A percentile compares a stretch with the other conserved stretches of the same genome.
Conservation (phyloP, 92 coral and sea anemone species). For the Porites evermanni region DNA sequence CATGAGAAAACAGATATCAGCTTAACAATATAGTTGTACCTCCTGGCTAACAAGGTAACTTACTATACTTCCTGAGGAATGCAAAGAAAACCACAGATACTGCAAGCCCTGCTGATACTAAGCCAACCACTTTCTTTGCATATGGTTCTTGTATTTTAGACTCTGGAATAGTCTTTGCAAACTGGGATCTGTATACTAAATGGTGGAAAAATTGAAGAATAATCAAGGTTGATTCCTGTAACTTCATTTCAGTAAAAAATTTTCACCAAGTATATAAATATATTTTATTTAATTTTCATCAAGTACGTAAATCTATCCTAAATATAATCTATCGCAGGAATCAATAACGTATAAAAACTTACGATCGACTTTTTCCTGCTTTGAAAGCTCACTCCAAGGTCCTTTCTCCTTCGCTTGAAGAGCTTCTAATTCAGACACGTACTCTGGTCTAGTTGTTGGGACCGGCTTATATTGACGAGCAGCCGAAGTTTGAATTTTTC, state of each 20-base stretch:
- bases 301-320: no score
- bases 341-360: constrained; percentile 53
- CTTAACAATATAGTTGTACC: no score
- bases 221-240: background rate
- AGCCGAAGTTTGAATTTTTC: constrained; percentile 81
- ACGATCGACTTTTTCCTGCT: constrained; percentile 96
- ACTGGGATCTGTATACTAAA: constrained; percentile 90
- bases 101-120: constrained; percentile 74
- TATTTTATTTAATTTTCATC: no score
- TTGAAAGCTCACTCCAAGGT: constrained; percentile 95
- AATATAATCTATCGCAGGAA: background rate
- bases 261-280: no score
- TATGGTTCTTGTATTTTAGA: constrained; percentile 79
- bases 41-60: constrained; percentile 25
- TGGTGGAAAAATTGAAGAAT: background rate
- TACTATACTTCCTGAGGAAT: constrained; percentile 90
- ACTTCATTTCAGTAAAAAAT: no score
- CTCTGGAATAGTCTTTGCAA: constrained; percentile 82
- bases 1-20: no score
- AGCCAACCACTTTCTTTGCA: constrained; percentile 78
- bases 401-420: constrained; percentile 91
- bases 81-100: constrained; percentile 81
- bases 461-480: constrained; percentile 83
- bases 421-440: constrained; percentile 86
- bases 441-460: constrained; percentile 77